A percentile compares a stretch with the other conserved stretches of the same genome.
phyloP scores from a whole-genome alignment of 2,113 vertebrate species.

The Phoenicopterus ruber region DNA sequence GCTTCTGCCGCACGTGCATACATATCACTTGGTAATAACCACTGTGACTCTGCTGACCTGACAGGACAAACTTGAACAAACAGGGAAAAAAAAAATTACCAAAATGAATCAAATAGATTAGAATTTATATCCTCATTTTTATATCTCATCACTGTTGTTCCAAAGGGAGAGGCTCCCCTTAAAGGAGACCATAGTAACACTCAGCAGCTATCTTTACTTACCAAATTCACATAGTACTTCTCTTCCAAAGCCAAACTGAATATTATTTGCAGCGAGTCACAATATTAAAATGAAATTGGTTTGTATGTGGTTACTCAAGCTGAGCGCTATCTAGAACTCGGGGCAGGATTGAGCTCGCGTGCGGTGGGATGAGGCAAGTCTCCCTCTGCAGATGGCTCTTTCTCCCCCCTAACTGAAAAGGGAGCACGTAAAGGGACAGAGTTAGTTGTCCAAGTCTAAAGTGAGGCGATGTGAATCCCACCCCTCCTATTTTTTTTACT shows the following conservation, averaged over 20 bases:
- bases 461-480: neutral
- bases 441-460: neutral
- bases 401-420: neutral
- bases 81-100: neutral
- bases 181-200: neutral
- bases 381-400: neutral
- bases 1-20: neutral
- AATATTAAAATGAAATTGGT: neutral
- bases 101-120: neutral
- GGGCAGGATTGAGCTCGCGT: neutral
- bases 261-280: neutral
- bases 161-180: neutral
- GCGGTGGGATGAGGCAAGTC: neutral
- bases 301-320: neutral
- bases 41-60: neutral
- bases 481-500: neutral
- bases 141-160: neutral
- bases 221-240: neutral
- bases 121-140: neutral
- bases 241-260: neutral
- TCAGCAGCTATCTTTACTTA: neutral
- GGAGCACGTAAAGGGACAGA: fast-evolving
- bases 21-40: neutral
- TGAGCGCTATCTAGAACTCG: fast-evolving
- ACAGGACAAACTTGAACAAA: neutral